Conservation (phyloP, 2,113 vertebrate species). For the Halichoerus grypus region DNA sequence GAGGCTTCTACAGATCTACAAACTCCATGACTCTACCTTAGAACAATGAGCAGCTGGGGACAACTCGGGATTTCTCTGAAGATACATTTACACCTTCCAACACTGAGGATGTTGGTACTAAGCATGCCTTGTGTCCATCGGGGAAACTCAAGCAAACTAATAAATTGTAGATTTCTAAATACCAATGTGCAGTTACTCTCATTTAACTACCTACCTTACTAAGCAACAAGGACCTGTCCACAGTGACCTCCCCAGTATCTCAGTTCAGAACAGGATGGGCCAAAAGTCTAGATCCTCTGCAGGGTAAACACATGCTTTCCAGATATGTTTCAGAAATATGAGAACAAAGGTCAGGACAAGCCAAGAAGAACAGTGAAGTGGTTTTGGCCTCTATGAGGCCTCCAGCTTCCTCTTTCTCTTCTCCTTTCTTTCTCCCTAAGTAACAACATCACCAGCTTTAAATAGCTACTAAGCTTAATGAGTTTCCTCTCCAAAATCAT, state of each 20-base stretch:
- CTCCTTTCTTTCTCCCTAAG: background rate
- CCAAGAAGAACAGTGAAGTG: background rate
- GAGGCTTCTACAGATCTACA: background rate
- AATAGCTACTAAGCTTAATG: background rate
- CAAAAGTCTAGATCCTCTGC: background rate
- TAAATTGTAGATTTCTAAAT: background rate
- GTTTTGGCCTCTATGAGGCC: background rate
- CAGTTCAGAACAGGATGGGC: background rate
- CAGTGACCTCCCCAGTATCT: background rate
- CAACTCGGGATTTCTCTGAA: background rate
- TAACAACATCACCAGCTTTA: background rate
- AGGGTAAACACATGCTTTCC: background rate
- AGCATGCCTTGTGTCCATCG: background rate
- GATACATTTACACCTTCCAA: background rate
- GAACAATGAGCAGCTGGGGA: background rate
- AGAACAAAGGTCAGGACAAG: background rate
- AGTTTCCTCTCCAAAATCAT: conserved; percentile 2
- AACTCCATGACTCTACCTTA: background rate
- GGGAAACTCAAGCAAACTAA: background rate
- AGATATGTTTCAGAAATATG: background rate
- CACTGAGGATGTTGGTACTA: background rate
- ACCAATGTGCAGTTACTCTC: background rate
- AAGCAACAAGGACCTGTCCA: background rate
- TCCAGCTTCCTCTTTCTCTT: background rate
- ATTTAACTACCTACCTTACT: background rate